Evolutionary conservation across 2,888 invertebrate species (phyloP).

Genomic region (Athalia cordata): DNA sequence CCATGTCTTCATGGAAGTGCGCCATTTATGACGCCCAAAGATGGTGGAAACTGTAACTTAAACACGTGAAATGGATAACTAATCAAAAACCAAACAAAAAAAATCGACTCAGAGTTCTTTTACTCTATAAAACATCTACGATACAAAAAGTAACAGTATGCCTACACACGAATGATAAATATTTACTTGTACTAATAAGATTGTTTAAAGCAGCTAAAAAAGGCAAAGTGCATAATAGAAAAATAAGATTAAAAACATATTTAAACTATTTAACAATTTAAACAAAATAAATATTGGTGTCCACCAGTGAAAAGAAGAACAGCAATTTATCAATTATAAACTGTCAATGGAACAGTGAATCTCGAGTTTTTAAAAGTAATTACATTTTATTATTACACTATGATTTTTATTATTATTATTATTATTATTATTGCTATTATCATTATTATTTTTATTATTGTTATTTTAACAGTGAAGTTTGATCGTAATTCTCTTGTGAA

Average conservation of each 20-base stretch:
- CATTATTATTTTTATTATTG: constrained; percentile 51
- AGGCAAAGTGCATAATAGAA: constrained; percentile 67
- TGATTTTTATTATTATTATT: constrained; percentile 54
- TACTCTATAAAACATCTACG: neutral
- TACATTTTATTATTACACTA: constrained; percentile 55
- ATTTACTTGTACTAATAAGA: constrained; percentile 37
- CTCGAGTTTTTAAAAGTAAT: constrained; percentile 64
- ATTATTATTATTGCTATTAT: constrained; percentile 59
- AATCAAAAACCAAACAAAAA: constrained; percentile 1
- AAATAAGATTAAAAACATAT: constrained; percentile 33
- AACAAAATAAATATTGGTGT: constrained; percentile 54
- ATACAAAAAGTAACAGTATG: constrained; percentile 8
- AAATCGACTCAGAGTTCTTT: neutral
- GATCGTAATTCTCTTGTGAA: constrained; percentile 58
- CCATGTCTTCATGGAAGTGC: constrained; percentile 11
- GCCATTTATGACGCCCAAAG: constrained; percentile 26
- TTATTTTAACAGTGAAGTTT: constrained; percentile 63
- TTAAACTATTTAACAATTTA: constrained; percentile 42
- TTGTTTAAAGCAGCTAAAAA: constrained; percentile 32
- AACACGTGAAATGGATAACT: constrained; percentile 15
- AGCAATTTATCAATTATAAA: constrained; percentile 48
- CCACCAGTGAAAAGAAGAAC: constrained; percentile 62
- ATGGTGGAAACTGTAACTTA: constrained; percentile 15
- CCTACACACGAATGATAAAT: neutral
- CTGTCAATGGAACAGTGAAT: constrained; percentile 65